Conservation (phyloP, 2,113 vertebrate species). For the Maylandia zebra region DNA sequence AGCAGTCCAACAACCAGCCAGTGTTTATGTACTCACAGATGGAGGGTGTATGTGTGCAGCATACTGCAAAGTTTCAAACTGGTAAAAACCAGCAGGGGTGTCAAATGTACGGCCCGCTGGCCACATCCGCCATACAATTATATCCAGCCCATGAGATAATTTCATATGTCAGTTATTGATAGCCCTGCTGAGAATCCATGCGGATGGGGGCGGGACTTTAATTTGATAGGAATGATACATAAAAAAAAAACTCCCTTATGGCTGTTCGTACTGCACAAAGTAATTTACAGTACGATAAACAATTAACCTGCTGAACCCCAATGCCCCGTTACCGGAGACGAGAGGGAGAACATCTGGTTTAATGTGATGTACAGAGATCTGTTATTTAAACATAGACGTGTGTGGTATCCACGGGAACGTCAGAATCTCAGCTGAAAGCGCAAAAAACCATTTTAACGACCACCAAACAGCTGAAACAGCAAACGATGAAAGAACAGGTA, state of each 20-base stretch:
- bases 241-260: neutral
- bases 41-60: neutral
- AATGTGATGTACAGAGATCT: neutral
- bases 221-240: neutral
- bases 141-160: neutral
- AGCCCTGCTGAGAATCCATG: neutral
- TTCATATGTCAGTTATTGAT: neutral
- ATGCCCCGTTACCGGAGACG: neutral
- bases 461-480: neutral
- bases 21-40: neutral
- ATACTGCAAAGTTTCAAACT: neutral
- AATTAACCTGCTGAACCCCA: neutral
- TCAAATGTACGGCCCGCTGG: neutral
- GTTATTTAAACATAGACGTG: neutral
- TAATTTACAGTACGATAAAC: neutral
- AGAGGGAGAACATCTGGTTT: neutral
- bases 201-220: neutral
- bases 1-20: neutral
- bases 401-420: neutral
- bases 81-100: neutral
- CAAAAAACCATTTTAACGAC: neutral
- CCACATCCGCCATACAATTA: neutral
- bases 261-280: neutral
- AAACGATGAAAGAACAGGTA: neutral
- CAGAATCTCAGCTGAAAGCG: neutral